Evolutionary conservation across 2,113 vertebrate genomes (phyloP).

Genomic region (Callaeas wilsoni): DNA sequence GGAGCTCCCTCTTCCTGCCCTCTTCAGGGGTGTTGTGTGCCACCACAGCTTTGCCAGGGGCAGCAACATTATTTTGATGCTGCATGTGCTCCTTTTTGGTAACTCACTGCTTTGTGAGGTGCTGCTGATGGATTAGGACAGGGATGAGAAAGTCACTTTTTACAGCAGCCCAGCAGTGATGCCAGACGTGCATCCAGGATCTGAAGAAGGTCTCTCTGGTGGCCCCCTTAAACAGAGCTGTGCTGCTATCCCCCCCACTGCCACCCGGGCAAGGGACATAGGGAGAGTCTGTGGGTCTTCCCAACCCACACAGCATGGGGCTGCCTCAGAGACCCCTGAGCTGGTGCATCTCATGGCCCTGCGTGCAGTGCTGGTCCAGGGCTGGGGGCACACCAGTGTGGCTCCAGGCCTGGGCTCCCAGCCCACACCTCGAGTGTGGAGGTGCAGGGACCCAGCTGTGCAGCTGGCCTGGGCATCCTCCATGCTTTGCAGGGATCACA

Average conservation of each 20-base stretch:
- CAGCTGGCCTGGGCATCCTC: not conserved
- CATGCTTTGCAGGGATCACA: not conserved
- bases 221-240: not conserved
- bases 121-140: not conserved
- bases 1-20: not conserved
- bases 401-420: not conserved
- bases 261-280: not conserved
- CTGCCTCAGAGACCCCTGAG: not conserved
- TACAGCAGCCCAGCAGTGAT: not conserved
- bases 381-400: accelerated
- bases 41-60: not conserved
- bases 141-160: not conserved
- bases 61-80: not conserved
- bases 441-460: not conserved
- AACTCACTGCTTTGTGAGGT: not conserved
- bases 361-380: accelerated
- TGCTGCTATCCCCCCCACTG: not conserved
- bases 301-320: not conserved
- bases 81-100: not conserved
- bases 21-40: not conserved
- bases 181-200: not conserved
- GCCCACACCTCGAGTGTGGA: accelerated
- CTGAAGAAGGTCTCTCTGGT: not conserved
- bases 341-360: not conserved
- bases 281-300: not conserved